These are phyloP conservation scores for Celastrina argiolus DNA, from an alignment of 2,888 invertebrate genomes.

Conservation along the genomic window DNA sequence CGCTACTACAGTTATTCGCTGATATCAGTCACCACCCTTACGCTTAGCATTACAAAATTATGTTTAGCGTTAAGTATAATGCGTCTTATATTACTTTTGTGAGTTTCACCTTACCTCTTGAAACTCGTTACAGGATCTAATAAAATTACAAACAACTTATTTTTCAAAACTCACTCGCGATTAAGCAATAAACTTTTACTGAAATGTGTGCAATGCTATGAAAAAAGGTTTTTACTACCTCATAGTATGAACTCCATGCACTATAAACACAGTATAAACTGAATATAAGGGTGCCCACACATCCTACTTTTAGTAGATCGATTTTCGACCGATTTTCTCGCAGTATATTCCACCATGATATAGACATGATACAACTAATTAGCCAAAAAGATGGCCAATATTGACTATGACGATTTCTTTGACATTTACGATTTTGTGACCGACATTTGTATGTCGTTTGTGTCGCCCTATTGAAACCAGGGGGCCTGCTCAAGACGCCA, in stretches of 20 bases:
- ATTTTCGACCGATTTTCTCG: no score
- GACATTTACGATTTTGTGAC: no score
- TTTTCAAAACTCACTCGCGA: background rate
- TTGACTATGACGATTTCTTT: no score
- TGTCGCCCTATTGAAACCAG: no score
- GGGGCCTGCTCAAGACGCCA: no score
- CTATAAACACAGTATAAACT: background rate
- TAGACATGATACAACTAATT: no score
- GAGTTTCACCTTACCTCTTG: background rate
- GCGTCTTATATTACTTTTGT: background rate
- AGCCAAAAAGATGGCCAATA: no score
- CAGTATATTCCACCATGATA: no score
- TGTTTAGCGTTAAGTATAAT: background rate
- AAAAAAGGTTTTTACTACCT: no score
- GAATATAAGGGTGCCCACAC: background rate
- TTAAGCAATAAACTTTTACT: background rate
- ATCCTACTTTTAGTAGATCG: no score
- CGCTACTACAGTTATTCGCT: background rate
- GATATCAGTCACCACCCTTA: background rate
- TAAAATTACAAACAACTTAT: background rate
- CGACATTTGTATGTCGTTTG: no score
- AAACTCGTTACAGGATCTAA: background rate
- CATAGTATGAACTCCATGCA: background rate
- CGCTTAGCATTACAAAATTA: background rate
- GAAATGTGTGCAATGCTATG: no score